A percentile compares a stretch with the other conserved stretches of the same genome.
Evolutionary conservation across 2,113 vertebrate species (phyloP).

Genomic region (Rhinolophus ferrumequinum): DNA sequence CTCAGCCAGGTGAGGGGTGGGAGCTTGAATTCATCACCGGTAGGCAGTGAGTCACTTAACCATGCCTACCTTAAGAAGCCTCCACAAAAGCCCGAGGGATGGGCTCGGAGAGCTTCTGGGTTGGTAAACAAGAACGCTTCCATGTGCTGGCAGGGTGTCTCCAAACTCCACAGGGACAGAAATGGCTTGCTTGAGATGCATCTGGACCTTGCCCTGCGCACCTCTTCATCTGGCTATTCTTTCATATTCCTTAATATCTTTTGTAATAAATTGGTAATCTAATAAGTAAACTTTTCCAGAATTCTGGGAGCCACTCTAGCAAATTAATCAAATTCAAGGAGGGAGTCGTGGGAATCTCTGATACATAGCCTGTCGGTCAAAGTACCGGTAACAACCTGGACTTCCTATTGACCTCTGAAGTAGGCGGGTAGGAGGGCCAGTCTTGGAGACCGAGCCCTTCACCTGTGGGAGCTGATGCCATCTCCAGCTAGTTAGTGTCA

Average conservation of each 20-base stretch:
- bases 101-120: not conserved
- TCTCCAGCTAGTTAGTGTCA: not conserved
- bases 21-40: not conserved
- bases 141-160: not conserved
- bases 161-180: not conserved
- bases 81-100: not conserved
- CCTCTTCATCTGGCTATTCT: not conserved
- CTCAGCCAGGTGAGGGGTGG: not conserved
- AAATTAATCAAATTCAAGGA: not conserved
- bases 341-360: not conserved
- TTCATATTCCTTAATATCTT: not conserved
- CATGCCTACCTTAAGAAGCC: not conserved
- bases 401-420: not conserved
- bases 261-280: not conserved
- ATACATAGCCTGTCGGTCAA: not conserved
- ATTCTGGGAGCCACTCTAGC: not conserved
- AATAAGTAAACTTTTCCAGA: not conserved
- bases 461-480: not conserved
- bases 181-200: not conserved
- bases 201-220: not conserved
- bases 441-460: not conserved
- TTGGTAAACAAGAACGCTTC: too few relatives aligned
- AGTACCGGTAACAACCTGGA: not conserved
- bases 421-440: not conserved
- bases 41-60: not conserved